Evolutionary conservation across 1,140 invertebrate species (phyloP).

Genomic region (Apis cerana): DNA sequence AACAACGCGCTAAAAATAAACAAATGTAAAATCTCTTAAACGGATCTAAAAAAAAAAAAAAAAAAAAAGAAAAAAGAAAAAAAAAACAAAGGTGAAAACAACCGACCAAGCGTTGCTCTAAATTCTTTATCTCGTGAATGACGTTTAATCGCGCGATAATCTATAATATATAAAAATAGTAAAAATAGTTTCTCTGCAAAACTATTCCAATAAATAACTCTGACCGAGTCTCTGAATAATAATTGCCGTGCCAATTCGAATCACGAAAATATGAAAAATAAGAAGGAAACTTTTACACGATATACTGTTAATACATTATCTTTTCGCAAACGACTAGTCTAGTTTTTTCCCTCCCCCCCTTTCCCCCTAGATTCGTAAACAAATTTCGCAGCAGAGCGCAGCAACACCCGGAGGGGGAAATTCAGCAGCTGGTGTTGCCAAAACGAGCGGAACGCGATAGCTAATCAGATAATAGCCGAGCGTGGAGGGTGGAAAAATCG

Average conservation of each 20-base stretch:
- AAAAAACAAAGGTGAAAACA: neutral
- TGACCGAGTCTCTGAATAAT: no score
- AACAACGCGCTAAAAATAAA: neutral
- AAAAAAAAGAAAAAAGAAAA: no score
- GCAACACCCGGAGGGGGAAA: no score
- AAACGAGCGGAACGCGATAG: neutral
- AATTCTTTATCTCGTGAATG: neutral
- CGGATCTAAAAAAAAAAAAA: neutral
- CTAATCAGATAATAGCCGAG: conserved; percentile 9
- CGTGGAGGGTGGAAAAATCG: conserved; percentile 5
- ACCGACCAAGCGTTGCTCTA: neutral
- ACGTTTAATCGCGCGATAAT: neutral
- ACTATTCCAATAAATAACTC: no score
- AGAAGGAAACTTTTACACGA: no score
- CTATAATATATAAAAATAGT: no score
- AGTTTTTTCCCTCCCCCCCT: neutral
- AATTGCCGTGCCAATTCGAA: neutral
- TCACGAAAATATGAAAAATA: neutral
- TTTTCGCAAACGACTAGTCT: no score
- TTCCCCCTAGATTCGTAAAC: neutral
- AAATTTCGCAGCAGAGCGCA: neutral
- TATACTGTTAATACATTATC: no score
- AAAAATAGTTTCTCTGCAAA: no score
- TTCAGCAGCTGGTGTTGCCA: neutral
- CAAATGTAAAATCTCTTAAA: neutral